Base-by-base conservation (phyloP, 2,797 vertebrate species). In the Phaenicophaeus curvirostris region DNA sequence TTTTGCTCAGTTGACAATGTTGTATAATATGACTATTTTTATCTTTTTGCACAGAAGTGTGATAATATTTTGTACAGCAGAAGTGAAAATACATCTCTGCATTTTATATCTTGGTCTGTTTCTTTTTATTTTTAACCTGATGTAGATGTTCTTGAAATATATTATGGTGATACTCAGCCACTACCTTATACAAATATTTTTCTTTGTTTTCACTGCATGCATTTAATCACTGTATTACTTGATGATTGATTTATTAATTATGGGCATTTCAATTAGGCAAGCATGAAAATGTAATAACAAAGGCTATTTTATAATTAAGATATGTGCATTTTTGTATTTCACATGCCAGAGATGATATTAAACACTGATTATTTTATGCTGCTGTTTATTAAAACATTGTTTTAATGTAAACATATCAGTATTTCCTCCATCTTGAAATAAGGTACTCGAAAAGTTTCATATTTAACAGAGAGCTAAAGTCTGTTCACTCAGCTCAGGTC, bases 71-170 rank as follows among this genome's bases (percentile, higher is more conserved):
- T 98, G 97, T 98, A 98, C 97, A 97, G 97, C 97, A 97, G 97
- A 97, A 97, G 85, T 98, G 97, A 97, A 98, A 98, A 98, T 98
- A 98, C 97, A 98, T 97, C 96, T 97, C 96, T 98, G 96, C 97
- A 53, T 97, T 98, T 97, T 97, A 96, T 97, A 96, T 94, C 84
- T 94, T 87, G 93, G 96, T 96, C 97, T 98, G 94, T 95, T 97
- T 96, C 92, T 95, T 93, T 94, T 96, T 81, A n/a, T 91, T 97
- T 97, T 95, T 96, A 95, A 96, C 80, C 91, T 65, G 30, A 92
- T 97, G 92, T 96, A 97, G 94, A 95, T 96, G 95, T 96, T 94
- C 96, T 96, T 96, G 89, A 94, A 95, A 59, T 96, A 95, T 97
- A 89, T 96, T 94, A 95, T 53, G 90, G 94, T 96, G 90, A 90